Evolutionary conservation across 2,888 invertebrate genomes (phyloP).

Genomic region (Cantharis rufa): DNA sequence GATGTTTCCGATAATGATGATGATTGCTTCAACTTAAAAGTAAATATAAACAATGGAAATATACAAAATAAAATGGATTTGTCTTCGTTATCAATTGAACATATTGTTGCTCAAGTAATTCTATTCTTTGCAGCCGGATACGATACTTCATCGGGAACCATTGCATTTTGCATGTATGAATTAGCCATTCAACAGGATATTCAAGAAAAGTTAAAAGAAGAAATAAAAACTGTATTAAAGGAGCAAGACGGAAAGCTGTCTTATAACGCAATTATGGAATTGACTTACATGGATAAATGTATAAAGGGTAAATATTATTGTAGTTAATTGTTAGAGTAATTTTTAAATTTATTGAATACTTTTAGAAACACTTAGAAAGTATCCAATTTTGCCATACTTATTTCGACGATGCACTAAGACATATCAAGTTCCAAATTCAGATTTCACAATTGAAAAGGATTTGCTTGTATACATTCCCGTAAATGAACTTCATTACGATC

Average conservation of each 20-base stretch:
- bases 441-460: background rate
- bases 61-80: background rate
- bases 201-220: background rate
- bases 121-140: background rate
- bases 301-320: background rate
- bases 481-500: background rate
- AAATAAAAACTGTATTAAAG: background rate
- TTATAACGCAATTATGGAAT: background rate
- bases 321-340: background rate
- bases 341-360: background rate
- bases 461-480: background rate
- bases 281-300: background rate
- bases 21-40: background rate
- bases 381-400: background rate
- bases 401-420: background rate
- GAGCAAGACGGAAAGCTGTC: background rate
- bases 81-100: background rate
- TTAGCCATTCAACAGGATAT: background rate
- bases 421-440: background rate
- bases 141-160: background rate
- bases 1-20: background rate
- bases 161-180: background rate
- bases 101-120: background rate
- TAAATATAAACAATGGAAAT: background rate
- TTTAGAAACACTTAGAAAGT: background rate